Evolutionary conservation across 2,797 vertebrate species (phyloP).

Genomic region (Pseudochirops cupreus): DNA sequence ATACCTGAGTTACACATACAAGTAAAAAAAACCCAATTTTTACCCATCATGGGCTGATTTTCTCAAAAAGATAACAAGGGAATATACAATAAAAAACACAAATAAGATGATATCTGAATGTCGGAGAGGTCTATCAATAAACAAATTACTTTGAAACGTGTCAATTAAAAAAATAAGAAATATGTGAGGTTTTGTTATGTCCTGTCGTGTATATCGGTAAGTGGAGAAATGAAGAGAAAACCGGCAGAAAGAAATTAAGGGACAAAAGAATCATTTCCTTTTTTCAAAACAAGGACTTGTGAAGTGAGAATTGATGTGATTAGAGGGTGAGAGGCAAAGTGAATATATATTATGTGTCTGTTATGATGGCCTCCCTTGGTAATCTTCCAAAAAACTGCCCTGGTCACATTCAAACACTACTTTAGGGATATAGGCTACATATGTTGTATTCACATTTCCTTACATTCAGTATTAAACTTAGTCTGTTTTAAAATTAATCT

Average conservation of each 20-base stretch:
- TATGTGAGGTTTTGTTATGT: not conserved
- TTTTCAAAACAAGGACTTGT: not conserved
- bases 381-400: slow-evolving; percentile 43
- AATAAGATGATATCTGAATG: not conserved
- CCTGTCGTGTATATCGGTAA: not conserved
- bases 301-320: not conserved
- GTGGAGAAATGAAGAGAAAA: not conserved
- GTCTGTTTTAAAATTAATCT: slow-evolving; percentile 44
- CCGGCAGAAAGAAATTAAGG: not conserved
- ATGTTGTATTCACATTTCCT: not conserved
- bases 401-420: slow-evolving; percentile 15
- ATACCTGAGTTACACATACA: not conserved
- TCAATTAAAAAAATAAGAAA: not conserved
- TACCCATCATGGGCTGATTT: not conserved
- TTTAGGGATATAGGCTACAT: slow-evolving; percentile 19
- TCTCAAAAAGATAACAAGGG: not conserved
- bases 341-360: not conserved
- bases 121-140: not conserved
- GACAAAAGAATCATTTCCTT: not conserved
- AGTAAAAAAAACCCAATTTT: not conserved
- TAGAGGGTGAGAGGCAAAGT: not conserved
- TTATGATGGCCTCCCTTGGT: not conserved
- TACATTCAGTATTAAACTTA: slow-evolving; percentile 47
- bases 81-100: not conserved
- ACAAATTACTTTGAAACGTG: not conserved